Percentiles rank a stretch among this genome's conserved stretches.
These are phyloP conservation scores for Phylloscopus trochilus DNA, from an alignment of 2,113 vertebrate genomes.

Conservation along the genomic window DNA sequence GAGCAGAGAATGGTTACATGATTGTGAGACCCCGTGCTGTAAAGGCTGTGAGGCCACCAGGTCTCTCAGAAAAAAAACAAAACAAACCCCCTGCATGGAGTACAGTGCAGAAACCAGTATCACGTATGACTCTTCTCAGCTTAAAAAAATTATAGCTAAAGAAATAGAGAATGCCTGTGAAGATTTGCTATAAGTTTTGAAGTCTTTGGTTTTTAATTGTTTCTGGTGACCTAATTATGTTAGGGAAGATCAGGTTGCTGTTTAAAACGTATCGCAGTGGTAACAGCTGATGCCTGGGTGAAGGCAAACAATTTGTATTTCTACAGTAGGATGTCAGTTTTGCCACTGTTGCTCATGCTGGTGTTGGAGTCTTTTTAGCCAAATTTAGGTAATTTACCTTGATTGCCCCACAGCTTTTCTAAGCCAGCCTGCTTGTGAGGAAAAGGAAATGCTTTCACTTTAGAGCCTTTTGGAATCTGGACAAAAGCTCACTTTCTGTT, in stretches of 20 bases:
- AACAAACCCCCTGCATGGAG: not conserved
- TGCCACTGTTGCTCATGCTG: not conserved
- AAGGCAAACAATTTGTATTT: not conserved
- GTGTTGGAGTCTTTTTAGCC: not conserved
- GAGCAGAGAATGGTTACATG: not conserved
- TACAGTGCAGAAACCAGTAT: not conserved
- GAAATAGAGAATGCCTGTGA: not conserved
- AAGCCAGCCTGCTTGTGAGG: not conserved
- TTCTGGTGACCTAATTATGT: not conserved
- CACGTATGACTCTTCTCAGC: not conserved
- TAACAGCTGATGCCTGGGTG: not conserved
- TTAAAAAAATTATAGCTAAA: not conserved
- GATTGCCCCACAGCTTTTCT: not conserved
- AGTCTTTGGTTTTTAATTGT: not conserved
- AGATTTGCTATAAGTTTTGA: not conserved
- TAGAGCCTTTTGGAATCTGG: constrained; percentile 2
- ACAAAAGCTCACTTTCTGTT: constrained; percentile 78
- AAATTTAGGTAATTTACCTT: constrained; percentile 5
- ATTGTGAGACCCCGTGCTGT: rapidly evolving
- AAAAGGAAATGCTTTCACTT: constrained; percentile 59
- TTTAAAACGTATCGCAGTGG: not conserved
- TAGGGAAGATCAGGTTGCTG: not conserved
- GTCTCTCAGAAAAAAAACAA: not conserved
- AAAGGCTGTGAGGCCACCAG: not conserved
- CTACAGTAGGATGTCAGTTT: not conserved